Evolutionary conservation across 2,888 invertebrate species (phyloP), one percentile per base, ranked within the genome.

Genomic region (Dastarcus helophoroides): DNA sequence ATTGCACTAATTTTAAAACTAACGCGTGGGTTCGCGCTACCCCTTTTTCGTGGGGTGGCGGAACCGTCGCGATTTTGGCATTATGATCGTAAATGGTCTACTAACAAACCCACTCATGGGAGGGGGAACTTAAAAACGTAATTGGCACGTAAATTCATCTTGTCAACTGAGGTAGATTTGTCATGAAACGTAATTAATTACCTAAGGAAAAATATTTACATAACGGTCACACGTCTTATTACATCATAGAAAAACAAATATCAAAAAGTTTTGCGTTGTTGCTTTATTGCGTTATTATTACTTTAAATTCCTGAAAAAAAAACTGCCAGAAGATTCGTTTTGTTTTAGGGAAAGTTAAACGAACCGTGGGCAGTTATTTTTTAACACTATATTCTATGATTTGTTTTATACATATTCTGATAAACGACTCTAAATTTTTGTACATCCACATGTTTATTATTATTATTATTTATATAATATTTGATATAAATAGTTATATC

Each of bases 81-180:
- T 22, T 11, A 17, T 2, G 14, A 22, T n/a, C 22, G 30, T 30
- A 31, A 29, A 26, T 31, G 27, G 29, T 35, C 31, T 17, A 37
- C 26, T 10, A 33, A 31, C 28, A 30, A 29, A 25, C 30, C 35
- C 27, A n/a, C 24, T 13, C 25, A n/a, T n/a, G 17, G 12, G 15
- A 13, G 27, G 36, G 31, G 32, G 15, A 14, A 31, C 36, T 31
- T 35, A 39, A 44, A 24, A 29, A 33, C 9, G 27, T 41, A 37
- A 47, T 53, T 53, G 52, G 52, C 51, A 54, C 51, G 48, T 44
- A 49, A 48, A 43, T 46, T 41, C 41, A 43, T 41, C 35, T 39
- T 35, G 29, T 40, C 29, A 60, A 62, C 59, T 60, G 62, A 62
- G 62, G 62, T 62, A 62, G 62, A 50, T 59, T 50, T 51, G 57